A percentile compares a stretch with the other conserved stretches of the same genome.
Evolutionary conservation across 2,113 vertebrate genomes (phyloP).

Genomic region (Glaucomys volans): DNA sequence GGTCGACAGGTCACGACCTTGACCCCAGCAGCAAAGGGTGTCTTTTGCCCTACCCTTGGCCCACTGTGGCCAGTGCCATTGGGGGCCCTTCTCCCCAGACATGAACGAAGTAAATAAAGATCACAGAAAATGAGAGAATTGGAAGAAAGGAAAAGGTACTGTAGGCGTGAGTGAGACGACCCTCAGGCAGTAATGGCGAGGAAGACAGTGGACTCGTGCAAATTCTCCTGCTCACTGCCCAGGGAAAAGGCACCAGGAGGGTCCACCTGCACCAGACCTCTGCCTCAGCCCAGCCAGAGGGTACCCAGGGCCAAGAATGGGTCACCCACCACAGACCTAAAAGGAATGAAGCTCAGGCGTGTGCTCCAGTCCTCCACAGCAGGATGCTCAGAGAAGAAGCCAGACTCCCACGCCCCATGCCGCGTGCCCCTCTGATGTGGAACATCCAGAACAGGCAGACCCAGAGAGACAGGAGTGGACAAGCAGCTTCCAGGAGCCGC

Average conservation of each 20-base stretch:
- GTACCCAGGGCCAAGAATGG: background rate
- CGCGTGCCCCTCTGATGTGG: accelerated
- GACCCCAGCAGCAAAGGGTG: background rate
- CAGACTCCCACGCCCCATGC: background rate
- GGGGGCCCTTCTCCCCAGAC: background rate
- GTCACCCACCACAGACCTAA: background rate
- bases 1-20: background rate
- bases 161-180: background rate
- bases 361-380: background rate
- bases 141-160: background rate
- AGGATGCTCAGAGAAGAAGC: background rate
- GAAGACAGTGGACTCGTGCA: background rate
- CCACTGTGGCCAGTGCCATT: background rate
- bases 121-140: background rate
- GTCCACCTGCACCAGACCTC: background rate
- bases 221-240: background rate
- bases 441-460: background rate
- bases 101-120: background rate
- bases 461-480: background rate
- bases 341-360: no score
- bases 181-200: background rate
- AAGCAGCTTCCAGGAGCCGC: background rate
- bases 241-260: background rate
- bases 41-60: no score
- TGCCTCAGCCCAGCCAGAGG: background rate